Conservation (phyloP, 2,113 vertebrate genomes). For the Varanus komodoensis region DNA sequence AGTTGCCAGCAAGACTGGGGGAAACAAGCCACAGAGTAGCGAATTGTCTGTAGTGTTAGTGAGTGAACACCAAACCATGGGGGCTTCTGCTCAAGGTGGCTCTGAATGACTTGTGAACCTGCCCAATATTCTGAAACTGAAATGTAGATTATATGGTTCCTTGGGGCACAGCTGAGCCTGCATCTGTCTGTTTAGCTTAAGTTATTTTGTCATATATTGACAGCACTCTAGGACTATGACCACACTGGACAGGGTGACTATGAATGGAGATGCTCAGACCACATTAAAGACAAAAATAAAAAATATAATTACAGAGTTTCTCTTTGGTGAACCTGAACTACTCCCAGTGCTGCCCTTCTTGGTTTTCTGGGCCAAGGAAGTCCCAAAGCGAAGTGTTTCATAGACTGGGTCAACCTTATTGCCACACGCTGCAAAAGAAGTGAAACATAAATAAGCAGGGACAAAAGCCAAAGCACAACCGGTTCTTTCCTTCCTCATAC, state of each 20-base stretch:
- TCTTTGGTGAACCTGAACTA: constrained; percentile 90
- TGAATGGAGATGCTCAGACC: neutral
- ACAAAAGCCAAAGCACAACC: neutral
- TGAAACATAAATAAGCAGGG: constrained; percentile 37
- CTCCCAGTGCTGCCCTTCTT: constrained; percentile 89
- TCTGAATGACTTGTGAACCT: no score
- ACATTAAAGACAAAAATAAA: neutral
- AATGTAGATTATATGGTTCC: neutral
- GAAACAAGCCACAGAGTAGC: no score
- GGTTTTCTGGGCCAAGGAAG: constrained; percentile 94
- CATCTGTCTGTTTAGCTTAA: neutral
- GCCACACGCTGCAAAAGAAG: constrained; percentile 86
- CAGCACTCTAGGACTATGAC: neutral
- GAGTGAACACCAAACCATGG: no score
- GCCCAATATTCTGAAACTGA: neutral
- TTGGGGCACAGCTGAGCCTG: neutral
- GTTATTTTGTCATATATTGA: no score
- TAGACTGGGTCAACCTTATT: constrained; percentile 99
- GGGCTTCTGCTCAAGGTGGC: no score
- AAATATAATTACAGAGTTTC: constrained; percentile 87
- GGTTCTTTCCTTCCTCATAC: neutral
- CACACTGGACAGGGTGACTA: neutral
- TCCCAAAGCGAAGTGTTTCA: constrained; percentile 95
- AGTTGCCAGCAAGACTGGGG: no score
- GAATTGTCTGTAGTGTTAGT: no score